Evolutionary conservation across 1,140 invertebrate genomes (phyloP).

Genomic region (Bombus terrestris): DNA sequence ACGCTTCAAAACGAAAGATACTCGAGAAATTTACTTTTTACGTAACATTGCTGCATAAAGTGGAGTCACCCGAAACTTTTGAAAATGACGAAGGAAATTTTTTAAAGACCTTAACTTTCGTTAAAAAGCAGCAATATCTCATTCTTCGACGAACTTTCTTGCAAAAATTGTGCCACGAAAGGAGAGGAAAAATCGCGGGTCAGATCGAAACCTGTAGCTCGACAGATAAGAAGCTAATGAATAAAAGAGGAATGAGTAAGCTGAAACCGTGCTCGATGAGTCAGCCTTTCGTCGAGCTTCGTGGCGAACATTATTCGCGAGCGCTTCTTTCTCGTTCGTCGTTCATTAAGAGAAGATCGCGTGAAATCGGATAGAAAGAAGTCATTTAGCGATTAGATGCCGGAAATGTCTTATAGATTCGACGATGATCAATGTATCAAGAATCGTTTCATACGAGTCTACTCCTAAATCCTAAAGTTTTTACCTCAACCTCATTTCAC

Average conservation of each 20-base stretch:
- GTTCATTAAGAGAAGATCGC: not conserved
- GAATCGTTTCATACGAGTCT: too few species aligned
- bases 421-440: too few species aligned
- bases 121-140: not conserved
- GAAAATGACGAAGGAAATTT: not conserved
- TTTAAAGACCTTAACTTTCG: not conserved
- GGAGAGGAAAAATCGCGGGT: constrained; percentile 26
- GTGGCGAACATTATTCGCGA: constrained; percentile 62
- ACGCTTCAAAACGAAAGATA: not conserved
- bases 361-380: constrained; percentile 20
- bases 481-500: too few species aligned
- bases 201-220: constrained; percentile 60
- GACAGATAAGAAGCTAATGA: constrained; percentile 75
- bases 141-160: not conserved
- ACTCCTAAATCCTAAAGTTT: too few species aligned
- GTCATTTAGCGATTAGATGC: constrained; percentile 4
- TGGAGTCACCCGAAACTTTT: not conserved
- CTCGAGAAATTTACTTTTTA: not conserved
- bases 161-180: too few species aligned
- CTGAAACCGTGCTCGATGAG: constrained; percentile 62
- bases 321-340: constrained; percentile 22
- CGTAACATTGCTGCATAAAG: too few species aligned
- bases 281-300: constrained; percentile 64
- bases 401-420: not conserved
- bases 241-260: constrained; percentile 77